phyloP scores from a whole-genome alignment of 1,140 invertebrate genomes.

The Periplaneta americana region DNA sequence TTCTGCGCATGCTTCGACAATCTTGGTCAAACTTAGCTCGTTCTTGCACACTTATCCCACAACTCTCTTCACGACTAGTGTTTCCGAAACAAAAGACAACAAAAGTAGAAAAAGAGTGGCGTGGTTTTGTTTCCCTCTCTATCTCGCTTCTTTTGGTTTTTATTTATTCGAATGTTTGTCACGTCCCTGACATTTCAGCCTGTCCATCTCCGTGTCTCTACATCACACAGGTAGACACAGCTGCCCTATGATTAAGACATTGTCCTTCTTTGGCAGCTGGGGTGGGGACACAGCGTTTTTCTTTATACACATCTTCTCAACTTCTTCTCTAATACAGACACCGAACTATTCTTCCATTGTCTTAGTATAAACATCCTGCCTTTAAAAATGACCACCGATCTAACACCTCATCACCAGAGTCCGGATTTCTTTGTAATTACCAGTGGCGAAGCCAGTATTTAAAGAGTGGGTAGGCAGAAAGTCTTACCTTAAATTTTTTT shows the following conservation, averaged over 20 bases:
- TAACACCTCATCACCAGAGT: background rate
- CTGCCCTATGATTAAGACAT: background rate
- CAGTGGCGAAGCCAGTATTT: too few species aligned
- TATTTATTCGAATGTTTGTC: background rate
- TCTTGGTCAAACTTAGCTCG: background rate
- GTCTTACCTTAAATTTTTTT: too few species aligned
- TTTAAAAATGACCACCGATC: background rate
- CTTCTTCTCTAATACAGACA: background rate
- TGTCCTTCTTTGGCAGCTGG: background rate
- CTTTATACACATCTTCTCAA: background rate
- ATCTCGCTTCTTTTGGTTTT: background rate
- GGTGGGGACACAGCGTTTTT: too few species aligned
- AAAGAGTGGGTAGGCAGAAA: too few species aligned
- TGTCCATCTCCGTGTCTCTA: background rate
- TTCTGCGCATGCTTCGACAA: too few species aligned
- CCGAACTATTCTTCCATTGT: background rate
- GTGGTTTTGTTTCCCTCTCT: background rate
- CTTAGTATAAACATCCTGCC: background rate
- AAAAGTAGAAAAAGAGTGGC: background rate
- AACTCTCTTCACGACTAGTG: background rate
- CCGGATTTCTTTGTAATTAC: too few species aligned
- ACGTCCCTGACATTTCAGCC: background rate
- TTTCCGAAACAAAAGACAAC: background rate
- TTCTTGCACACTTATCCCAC: background rate
- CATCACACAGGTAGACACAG: background rate